Conservation (phyloP, 1,140 invertebrate species). For the Philopotamus ludificatus region DNA sequence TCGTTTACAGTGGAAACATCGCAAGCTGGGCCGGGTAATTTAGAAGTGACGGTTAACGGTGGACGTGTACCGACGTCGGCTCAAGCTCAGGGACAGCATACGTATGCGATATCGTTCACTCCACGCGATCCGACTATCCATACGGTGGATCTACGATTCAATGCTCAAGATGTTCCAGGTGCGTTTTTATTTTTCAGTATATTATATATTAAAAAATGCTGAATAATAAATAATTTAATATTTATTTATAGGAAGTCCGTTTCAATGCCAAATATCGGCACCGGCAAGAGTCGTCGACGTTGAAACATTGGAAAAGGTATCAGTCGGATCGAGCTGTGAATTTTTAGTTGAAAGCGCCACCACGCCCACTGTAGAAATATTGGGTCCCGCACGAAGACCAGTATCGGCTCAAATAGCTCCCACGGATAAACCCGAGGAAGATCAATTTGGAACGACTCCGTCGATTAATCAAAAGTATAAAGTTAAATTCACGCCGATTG, state of each 20-base stretch:
- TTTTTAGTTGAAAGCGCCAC: slow-evolving; percentile 82
- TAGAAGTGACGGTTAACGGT: slow-evolving; percentile 96
- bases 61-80: slow-evolving; percentile 94
- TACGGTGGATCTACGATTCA: slow-evolving; percentile 92
- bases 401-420: slow-evolving; percentile 64
- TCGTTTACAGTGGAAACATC: slow-evolving; percentile 90
- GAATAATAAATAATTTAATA: slow-evolving; percentile 1
- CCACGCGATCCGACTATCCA: slow-evolving; percentile 87
- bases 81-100: slow-evolving; percentile 90
- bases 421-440: slow-evolving; percentile 5
- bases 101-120: slow-evolving; percentile 96
- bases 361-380: slow-evolving; percentile 74
- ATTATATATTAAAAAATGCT: background rate
- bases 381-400: slow-evolving; percentile 71
- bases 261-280: slow-evolving; percentile 60
- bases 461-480: slow-evolving; percentile 45
- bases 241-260: slow-evolving; percentile 54
- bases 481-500: slow-evolving; percentile 81
- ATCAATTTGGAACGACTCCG: slow-evolving; percentile 16
- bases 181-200: slow-evolving; percentile 45
- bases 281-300: slow-evolving; percentile 73
- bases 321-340: slow-evolving; percentile 77
- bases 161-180: slow-evolving; percentile 92
- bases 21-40: slow-evolving; percentile 92
- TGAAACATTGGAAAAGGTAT: slow-evolving; percentile 82